Conservation (phyloP, 1,140 invertebrate genomes). For the Drosophila azteca region DNA sequence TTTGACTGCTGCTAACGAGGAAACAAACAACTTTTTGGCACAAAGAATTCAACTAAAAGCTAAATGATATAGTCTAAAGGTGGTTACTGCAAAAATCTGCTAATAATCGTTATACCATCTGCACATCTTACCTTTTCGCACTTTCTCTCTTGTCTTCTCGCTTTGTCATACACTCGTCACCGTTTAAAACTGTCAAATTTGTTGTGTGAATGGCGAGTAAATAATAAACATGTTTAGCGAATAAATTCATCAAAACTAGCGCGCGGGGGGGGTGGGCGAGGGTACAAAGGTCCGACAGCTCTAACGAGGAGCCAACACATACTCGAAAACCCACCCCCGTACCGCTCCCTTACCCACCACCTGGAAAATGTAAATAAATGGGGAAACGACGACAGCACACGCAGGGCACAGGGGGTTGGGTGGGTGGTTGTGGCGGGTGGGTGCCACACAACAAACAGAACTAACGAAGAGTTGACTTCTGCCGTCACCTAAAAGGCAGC, state of each 20-base stretch:
- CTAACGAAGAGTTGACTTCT: slow-evolving; percentile 58
- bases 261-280: neutral
- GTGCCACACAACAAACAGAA: slow-evolving; percentile 43
- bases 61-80: no score
- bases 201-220: slow-evolving; percentile 78
- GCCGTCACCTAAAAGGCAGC: slow-evolving; percentile 42
- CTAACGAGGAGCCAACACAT: slow-evolving; percentile 63
- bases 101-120: no score
- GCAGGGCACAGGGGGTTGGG: slow-evolving; percentile 27
- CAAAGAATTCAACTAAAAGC: no score
- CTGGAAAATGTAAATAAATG: slow-evolving; percentile 63
- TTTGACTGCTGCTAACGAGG: no score
- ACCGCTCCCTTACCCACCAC: slow-evolving; percentile 7
- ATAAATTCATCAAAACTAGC: slow-evolving; percentile 80
- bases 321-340: slow-evolving; percentile 14
- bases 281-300: slow-evolving; percentile 52
- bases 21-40: no score
- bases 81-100: no score
- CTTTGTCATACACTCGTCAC: slow-evolving; percentile 36
- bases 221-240: slow-evolving; percentile 82
- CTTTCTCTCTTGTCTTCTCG: neutral
- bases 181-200: slow-evolving; percentile 78
- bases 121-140: no score
- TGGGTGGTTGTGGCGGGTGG: neutral
- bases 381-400: slow-evolving; percentile 52